Conservation (phyloP, 2,888 invertebrate genomes). For the Lithophane ornitopus region DNA sequence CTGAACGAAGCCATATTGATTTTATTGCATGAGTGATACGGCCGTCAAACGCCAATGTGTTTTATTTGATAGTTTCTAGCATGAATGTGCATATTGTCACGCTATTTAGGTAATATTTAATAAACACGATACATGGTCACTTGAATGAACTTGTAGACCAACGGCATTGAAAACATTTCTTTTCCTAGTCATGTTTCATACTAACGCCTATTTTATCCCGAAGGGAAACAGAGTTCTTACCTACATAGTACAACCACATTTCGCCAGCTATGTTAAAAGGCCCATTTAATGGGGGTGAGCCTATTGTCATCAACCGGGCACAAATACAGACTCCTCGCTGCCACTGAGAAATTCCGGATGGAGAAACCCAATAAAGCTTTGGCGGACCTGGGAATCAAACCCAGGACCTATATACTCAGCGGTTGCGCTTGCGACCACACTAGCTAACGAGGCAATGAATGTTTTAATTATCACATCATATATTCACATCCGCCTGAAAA, state of each 20-base stretch:
- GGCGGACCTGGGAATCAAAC: too few species aligned
- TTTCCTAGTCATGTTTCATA: background rate
- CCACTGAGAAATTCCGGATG: too few species aligned
- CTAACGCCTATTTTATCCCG: background rate
- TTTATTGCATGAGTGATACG: slow-evolving; percentile 49
- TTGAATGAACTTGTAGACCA: slow-evolving; percentile 8
- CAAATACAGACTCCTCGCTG: too few species aligned
- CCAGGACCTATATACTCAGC: too few species aligned
- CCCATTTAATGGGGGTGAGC: too few species aligned
- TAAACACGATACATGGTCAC: slow-evolving; percentile 19
- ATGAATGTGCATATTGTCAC: slow-evolving; percentile 36
- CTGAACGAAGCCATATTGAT: slow-evolving; percentile 33
- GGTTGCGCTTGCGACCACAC: too few species aligned
- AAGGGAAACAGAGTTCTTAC: background rate
- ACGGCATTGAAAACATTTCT: slow-evolving; percentile 3
- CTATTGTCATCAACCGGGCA: too few species aligned
- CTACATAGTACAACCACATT: background rate
- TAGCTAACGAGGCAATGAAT: too few species aligned
- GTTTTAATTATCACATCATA: too few species aligned
- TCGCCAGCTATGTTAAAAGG: too few species aligned
- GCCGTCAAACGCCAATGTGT: slow-evolving; percentile 43
- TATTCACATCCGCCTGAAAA: too few species aligned
- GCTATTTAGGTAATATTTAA: slow-evolving; percentile 28
- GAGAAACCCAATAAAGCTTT: too few species aligned
- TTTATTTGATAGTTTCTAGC: slow-evolving; percentile 17